Conservation (phyloP, 2,888 invertebrate genomes). For the Heterodera filipjevi region DNA sequence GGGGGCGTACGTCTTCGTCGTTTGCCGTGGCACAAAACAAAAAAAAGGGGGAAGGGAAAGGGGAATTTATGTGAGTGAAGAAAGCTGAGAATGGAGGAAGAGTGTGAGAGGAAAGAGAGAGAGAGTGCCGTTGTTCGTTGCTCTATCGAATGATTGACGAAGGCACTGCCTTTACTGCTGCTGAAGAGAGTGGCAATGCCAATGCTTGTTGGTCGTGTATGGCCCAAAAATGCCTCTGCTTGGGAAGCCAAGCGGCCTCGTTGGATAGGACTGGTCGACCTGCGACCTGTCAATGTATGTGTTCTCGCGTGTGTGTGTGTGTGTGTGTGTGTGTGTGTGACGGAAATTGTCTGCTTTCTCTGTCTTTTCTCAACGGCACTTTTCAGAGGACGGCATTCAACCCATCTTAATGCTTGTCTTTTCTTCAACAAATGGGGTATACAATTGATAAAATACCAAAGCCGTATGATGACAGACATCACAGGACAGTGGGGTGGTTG, state of each 20-base stretch:
- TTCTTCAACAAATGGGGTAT: background rate
- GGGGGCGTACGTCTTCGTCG: background rate
- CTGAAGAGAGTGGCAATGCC: background rate
- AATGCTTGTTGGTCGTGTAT: background rate
- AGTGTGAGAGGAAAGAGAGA: background rate
- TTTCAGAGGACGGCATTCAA: background rate
- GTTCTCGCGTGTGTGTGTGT: background rate
- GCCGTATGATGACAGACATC: background rate
- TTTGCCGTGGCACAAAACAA: background rate
- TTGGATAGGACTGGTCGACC: background rate
- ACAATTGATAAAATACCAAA: background rate
- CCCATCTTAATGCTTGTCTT: constrained; percentile 4
- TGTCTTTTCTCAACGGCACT: background rate
- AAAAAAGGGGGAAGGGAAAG: background rate
- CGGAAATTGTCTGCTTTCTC: constrained; percentile 19
- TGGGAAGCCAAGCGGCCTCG: background rate
- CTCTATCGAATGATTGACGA: constrained; percentile 6
- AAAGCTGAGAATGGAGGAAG: background rate
- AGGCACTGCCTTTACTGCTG: background rate
- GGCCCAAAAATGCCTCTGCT: no score
- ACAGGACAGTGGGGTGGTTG: background rate
- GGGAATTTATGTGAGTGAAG: background rate
- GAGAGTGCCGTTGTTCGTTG: background rate
- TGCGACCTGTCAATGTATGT: background rate
- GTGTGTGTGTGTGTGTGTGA: no score